phyloP scores from a whole-genome alignment of 2,113 vertebrate genomes.

The Hirundichthys speculiger region DNA sequence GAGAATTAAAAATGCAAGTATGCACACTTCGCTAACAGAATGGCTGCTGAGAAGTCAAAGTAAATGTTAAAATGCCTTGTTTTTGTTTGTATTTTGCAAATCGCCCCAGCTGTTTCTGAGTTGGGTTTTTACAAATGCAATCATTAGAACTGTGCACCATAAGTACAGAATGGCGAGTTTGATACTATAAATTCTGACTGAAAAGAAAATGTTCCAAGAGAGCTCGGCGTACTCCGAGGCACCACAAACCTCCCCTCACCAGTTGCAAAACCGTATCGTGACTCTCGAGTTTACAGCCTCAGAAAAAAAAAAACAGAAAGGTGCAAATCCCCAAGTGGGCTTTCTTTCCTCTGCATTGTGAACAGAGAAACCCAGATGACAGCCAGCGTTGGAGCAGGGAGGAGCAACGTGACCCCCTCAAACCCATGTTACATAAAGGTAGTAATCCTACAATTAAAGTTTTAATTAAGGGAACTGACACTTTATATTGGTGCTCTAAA shows the following conservation, averaged over 20 bases:
- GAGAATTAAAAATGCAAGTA: too few species aligned
- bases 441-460: slow-evolving; percentile 81
- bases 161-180: neutral
- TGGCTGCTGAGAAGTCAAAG: too few species aligned
- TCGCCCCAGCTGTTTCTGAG: too few species aligned
- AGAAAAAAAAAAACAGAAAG: slow-evolving; percentile 64
- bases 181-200: neutral
- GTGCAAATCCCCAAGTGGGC: slow-evolving; percentile 45
- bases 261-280: slow-evolving; percentile 38
- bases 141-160: neutral
- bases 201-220: slow-evolving; percentile 7
- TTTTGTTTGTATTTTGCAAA: too few species aligned
- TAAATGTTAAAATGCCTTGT: too few species aligned
- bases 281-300: slow-evolving; percentile 69
- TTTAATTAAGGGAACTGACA: slow-evolving; percentile 84
- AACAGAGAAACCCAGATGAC: slow-evolving; percentile 65
- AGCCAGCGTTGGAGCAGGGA: slow-evolving; percentile 47
- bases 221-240: too few species aligned
- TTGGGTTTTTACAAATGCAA: neutral
- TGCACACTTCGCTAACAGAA: too few species aligned
- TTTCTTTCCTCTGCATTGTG: slow-evolving; percentile 55
- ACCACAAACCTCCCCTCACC: slow-evolving; percentile 25
- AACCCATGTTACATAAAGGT: slow-evolving; percentile 72
- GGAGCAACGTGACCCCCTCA: slow-evolving; percentile 61
- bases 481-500: slow-evolving; percentile 76